Evolutionary conservation across 2,888 invertebrate species (phyloP).

Genomic region (Boloria selene): DNA sequence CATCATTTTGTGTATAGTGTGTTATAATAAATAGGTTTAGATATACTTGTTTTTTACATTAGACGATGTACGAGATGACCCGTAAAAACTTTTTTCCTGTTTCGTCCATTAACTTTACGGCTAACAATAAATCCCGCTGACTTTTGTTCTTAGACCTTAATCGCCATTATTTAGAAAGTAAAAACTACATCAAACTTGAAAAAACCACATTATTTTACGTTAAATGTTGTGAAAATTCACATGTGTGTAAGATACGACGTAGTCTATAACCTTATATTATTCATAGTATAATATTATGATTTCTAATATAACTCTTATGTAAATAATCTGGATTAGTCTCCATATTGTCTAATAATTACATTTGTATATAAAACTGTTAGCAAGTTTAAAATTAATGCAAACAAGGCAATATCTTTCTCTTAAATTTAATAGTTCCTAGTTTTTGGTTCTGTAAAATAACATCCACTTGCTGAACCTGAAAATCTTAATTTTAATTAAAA

Average conservation of each 20-base stretch:
- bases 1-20: background rate
- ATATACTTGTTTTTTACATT: conserved; percentile 26
- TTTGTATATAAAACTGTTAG: no score
- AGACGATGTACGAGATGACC: conserved; percentile 37
- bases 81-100: conserved; percentile 72
- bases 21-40: conserved; percentile 8
- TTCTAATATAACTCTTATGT: no score
- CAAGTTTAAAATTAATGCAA: no score
- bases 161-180: conserved; percentile 37
- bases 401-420: no score
- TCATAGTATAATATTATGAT: no score
- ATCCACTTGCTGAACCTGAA: no score
- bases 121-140: conserved; percentile 63
- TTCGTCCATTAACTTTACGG: conserved; percentile 69
- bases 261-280: background rate
- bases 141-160: conserved; percentile 52
- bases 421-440: no score
- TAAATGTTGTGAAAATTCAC: background rate
- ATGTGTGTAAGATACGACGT: background rate
- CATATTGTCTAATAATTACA: no score
- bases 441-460: no score
- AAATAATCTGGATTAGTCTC: no score
- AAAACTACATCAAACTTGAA: conserved; percentile 25
- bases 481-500: no score
- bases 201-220: background rate